Conservation (phyloP, 2,113 vertebrate genomes). For the Pagrus major region DNA sequence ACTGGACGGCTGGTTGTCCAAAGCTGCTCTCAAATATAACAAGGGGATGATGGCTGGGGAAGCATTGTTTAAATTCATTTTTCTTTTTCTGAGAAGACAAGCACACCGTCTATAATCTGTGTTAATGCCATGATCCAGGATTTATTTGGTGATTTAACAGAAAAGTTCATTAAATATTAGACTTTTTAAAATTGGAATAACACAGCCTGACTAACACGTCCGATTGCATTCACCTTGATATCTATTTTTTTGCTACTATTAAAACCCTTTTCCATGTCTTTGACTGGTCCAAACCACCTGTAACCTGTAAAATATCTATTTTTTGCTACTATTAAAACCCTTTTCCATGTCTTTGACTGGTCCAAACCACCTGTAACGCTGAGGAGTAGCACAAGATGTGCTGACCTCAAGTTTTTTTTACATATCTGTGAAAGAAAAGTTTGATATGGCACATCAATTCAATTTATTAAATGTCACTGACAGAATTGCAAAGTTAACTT, state of each 20-base stretch:
- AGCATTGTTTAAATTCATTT: constrained; percentile 37
- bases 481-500: constrained; percentile 39
- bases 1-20: constrained; percentile 52
- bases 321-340: neutral
- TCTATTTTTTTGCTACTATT: too few relatives aligned
- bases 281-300: neutral
- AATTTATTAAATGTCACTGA: constrained; percentile 40
- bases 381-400: neutral
- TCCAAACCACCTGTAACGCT: constrained; percentile 9
- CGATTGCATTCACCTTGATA: constrained; percentile 2
- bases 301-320: too few relatives aligned
- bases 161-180: constrained; percentile 37
- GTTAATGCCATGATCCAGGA: constrained; percentile 57
- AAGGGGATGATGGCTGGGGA: constrained; percentile 51
- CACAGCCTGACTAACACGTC: neutral
- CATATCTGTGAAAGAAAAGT: constrained; percentile 11
- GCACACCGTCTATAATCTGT: constrained; percentile 48
- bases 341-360: neutral
- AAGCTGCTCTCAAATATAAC: constrained; percentile 65
- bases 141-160: constrained; percentile 49
- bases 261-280: neutral
- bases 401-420: constrained; percentile 29
- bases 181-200: constrained; percentile 1
- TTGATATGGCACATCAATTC: constrained; percentile 16
- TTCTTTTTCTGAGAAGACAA: constrained; percentile 23